A percentile compares a stretch with the other conserved stretches of the same genome.
phyloP scores from a whole-genome alignment of 92 coral and sea anemone genomes.

The Chrysogorgia sp. region DNA sequence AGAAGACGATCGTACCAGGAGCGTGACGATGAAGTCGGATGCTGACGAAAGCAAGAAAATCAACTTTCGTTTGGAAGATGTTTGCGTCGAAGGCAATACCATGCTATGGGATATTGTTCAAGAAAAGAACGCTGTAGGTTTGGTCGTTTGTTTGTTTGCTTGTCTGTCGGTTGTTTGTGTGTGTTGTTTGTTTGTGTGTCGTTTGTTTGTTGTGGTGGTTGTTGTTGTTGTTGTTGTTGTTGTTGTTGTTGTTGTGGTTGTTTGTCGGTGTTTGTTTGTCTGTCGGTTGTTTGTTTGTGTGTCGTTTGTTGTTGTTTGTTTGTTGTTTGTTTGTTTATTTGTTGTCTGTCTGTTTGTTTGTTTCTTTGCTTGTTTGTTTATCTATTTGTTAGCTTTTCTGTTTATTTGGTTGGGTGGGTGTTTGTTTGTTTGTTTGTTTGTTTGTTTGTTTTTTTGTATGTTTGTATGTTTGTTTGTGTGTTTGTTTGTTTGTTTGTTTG shows the following conservation, averaged over 20 bases:
- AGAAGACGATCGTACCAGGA: constrained; percentile 75
- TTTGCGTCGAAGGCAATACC: constrained; percentile 94
- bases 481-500: neutral
- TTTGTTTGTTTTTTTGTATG: constrained; percentile 13
- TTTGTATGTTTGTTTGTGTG: neutral
- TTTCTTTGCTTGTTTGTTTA: neutral
- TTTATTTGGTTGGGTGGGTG: neutral
- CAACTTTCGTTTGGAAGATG: constrained; percentile 87
- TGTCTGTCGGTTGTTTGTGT: neutral
- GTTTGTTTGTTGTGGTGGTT: constrained; percentile 7
- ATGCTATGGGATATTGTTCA: constrained; percentile 95
- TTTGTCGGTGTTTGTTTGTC: neutral
- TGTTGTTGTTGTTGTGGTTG: neutral
- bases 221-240: no score
- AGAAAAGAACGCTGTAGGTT: constrained; percentile 93
- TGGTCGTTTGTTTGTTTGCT: neutral
- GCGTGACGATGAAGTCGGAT: constrained; percentile 66
- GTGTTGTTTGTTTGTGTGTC: neutral
- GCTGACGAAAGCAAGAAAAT: constrained; percentile 65
- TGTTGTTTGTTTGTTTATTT: neutral
- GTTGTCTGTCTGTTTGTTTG: neutral
- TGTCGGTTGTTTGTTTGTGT: neutral
- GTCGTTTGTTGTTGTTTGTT: neutral
- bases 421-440: neutral
- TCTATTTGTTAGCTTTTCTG: neutral